Evolutionary conservation across 2,113 vertebrate genomes (phyloP).

Genomic region (Mastomys natalensis): DNA sequence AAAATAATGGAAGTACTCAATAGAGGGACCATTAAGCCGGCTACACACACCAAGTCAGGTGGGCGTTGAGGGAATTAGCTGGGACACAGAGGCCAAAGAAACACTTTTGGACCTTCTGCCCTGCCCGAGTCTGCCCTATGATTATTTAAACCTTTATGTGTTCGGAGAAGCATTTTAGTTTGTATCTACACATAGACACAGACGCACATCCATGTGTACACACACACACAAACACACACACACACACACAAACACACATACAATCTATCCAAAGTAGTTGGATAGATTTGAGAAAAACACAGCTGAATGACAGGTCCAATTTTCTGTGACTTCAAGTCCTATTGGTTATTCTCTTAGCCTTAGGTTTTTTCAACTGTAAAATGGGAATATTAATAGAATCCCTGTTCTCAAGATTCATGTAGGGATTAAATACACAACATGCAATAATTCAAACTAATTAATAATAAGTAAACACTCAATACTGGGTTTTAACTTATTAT

Average conservation of each 20-base stretch:
- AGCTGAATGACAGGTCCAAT: not conserved
- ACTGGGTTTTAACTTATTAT: not conserved
- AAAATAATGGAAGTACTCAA: constrained; percentile 80
- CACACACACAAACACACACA: not conserved
- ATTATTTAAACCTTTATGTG: constrained; percentile 68
- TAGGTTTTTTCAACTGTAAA: not conserved
- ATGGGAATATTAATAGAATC: not conserved
- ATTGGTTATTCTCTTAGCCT: not conserved
- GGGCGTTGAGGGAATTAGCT: constrained; percentile 77
- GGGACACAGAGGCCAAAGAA: constrained; percentile 69
- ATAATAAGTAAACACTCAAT: not conserved
- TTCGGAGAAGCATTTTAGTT: constrained; percentile 52
- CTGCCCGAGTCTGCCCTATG: not conserved
- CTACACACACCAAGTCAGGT: constrained; percentile 79
- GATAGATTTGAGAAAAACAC: not conserved
- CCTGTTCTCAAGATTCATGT: not conserved
- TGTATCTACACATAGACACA: not conserved
- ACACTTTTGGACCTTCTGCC: constrained; percentile 64
- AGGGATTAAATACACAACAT: not conserved
- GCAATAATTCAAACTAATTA: not conserved
- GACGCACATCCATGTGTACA: too few relatives aligned
- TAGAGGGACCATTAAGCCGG: constrained; percentile 80
- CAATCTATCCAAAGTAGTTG: not conserved
- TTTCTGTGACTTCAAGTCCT: not conserved
- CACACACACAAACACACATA: not conserved